These are phyloP conservation scores for Acrobasis repandana DNA, from an alignment of 2,888 invertebrate genomes.

Conservation along the genomic window DNA sequence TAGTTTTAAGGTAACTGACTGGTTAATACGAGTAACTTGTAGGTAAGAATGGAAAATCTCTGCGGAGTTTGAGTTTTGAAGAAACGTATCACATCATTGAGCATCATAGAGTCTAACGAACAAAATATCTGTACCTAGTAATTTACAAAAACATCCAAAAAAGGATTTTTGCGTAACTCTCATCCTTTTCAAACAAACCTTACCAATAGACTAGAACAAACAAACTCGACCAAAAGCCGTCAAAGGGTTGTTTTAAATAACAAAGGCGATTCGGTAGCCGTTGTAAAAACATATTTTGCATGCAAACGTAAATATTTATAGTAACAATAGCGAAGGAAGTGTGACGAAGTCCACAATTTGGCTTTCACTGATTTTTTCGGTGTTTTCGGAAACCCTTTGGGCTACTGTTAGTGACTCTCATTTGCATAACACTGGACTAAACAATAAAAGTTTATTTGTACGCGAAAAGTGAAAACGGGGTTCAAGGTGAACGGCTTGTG, in stretches of 20 bases:
- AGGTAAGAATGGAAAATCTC: too few relatives aligned
- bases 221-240: constrained; percentile 58
- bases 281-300: constrained; percentile 79
- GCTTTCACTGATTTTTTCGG: constrained; percentile 73
- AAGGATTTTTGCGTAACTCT: background rate
- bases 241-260: constrained; percentile 77
- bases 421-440: constrained; percentile 77
- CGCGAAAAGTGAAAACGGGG: constrained; percentile 79
- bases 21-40: too few relatives aligned
- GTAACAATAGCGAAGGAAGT: constrained; percentile 67
- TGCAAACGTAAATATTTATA: constrained; percentile 78
- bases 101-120: too few relatives aligned
- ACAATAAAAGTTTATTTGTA: constrained; percentile 73
- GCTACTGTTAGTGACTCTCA: constrained; percentile 69
- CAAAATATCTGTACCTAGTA: background rate
- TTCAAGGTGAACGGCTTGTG: constrained; percentile 59
- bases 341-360: constrained; percentile 66
- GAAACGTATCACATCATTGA: too few relatives aligned
- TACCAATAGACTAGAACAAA: constrained; percentile 58
- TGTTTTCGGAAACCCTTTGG: constrained; percentile 73
- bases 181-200: constrained; percentile 10
- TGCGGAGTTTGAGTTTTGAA: too few relatives aligned
- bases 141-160: background rate
- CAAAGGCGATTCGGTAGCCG: constrained; percentile 73
- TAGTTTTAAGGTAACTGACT: too few relatives aligned